Conservation (phyloP, 1,140 invertebrate genomes). For the Cecropterus lyciades region DNA sequence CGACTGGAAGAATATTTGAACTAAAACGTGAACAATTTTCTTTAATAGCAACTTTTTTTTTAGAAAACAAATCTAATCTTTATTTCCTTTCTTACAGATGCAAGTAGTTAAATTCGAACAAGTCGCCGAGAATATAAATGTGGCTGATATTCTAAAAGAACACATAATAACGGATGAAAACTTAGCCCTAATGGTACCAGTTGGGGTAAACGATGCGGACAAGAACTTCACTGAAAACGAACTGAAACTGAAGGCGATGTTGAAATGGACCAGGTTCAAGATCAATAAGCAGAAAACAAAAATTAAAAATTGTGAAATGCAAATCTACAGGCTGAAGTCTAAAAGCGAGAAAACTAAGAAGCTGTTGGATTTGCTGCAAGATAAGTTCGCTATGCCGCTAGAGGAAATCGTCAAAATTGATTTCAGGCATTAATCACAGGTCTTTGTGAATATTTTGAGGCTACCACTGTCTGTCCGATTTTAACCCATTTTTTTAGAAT, state of each 20-base stretch:
- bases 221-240: conserved; percentile 12
- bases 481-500: not conserved
- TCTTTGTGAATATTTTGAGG: not conserved
- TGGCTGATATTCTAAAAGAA: conserved; percentile 8
- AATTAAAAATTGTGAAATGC: conserved; percentile 18
- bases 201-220: not conserved
- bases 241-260: conserved; percentile 1
- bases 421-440: not conserved
- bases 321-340: conserved; percentile 7
- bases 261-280: conserved; percentile 11
- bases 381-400: conserved; percentile 16
- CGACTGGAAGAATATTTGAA: too few relatives aligned
- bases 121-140: not conserved
- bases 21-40: too few relatives aligned
- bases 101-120: conserved; percentile 8
- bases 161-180: conserved; percentile 2
- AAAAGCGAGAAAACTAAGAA: conserved; percentile 8
- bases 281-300: conserved; percentile 14
- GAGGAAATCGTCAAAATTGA: conserved; percentile 18
- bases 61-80: too few relatives aligned
- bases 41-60: too few relatives aligned
- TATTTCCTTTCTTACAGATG: too few relatives aligned
- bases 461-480: not conserved
- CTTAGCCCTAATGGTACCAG: conserved; percentile 2
- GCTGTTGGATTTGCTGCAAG: conserved; percentile 14